These are phyloP conservation scores for Bradypus variegatus DNA, from an alignment of 2,797 vertebrate species.

Conservation along the genomic window DNA sequence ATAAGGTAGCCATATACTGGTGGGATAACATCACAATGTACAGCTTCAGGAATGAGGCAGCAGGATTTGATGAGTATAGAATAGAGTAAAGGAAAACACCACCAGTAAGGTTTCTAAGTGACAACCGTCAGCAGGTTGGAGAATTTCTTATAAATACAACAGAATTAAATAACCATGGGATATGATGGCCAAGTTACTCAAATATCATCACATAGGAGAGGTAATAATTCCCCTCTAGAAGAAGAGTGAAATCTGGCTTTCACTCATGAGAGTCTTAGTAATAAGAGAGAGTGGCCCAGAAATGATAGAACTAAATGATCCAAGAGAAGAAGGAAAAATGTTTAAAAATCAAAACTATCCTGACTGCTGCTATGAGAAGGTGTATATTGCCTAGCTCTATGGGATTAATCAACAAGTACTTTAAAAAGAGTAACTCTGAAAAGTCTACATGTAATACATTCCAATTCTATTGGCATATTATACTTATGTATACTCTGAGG, in stretches of 20 bases:
- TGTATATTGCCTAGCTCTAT: neutral
- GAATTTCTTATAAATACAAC: constrained; percentile 51
- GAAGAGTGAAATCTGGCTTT: constrained; percentile 48
- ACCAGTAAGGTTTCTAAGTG: constrained; percentile 44
- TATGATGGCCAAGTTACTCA: constrained; percentile 41
- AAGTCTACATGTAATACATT: neutral
- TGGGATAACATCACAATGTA: neutral
- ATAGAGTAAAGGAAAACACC: constrained; percentile 40
- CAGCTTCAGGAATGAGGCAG: neutral
- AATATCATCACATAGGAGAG: constrained; percentile 47
- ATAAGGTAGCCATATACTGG: neutral
- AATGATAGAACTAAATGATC: constrained; percentile 42
- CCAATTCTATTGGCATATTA: constrained; percentile 12
- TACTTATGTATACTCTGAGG: neutral
- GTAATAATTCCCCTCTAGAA: constrained; percentile 42
- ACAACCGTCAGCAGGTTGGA: constrained; percentile 54
- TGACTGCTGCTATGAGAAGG: constrained; percentile 21
- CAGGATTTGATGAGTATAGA: constrained; percentile 26
- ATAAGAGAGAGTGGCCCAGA: constrained; percentile 12
- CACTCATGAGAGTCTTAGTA: constrained; percentile 36
- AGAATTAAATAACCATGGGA: constrained; percentile 47
- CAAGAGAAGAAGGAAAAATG: constrained; percentile 21
- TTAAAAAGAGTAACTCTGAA: constrained; percentile 1
- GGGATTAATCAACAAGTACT: neutral
- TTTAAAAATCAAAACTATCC: neutral